These are phyloP conservation scores for Carpatolechia fugitivella DNA, from an alignment of 2,888 invertebrate genomes.

Conservation along the genomic window DNA sequence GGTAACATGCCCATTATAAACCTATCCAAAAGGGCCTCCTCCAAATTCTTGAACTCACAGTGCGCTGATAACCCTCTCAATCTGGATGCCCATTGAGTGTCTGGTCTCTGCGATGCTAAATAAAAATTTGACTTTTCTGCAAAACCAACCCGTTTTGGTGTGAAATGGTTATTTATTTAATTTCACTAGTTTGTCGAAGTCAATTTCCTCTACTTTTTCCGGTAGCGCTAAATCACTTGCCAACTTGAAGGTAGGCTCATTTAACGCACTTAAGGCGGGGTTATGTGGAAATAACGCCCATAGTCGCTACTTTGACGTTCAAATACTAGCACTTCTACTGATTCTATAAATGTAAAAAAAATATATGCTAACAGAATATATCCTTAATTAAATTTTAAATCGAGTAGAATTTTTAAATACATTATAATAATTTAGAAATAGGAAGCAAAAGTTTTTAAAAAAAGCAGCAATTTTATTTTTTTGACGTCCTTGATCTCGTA, in stretches of 20 bases:
- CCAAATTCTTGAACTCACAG: slow-evolving; percentile 6
- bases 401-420: too few species aligned
- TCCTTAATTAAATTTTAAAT: too few species aligned
- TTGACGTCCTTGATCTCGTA: too few species aligned
- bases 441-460: too few species aligned
- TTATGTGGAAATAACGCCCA: too few species aligned
- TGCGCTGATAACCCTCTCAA: not conserved
- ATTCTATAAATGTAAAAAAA: too few species aligned
- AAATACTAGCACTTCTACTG: too few species aligned
- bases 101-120: slow-evolving; percentile 15
- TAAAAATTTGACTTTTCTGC: slow-evolving; percentile 18
- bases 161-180: slow-evolving; percentile 21
- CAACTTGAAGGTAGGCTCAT: slow-evolving; percentile 10
- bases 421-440: too few species aligned
- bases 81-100: slow-evolving; percentile 13
- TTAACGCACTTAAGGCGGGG: too few species aligned
- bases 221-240: slow-evolving; percentile 26
- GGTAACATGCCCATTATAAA: slow-evolving; percentile 16
- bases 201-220: slow-evolving; percentile 20
- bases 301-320: too few species aligned
- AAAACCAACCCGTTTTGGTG: slow-evolving; percentile 5
- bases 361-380: too few species aligned
- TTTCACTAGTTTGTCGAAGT: slow-evolving; percentile 22
- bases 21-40: slow-evolving; percentile 15
- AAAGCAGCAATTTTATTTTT: too few species aligned